These are phyloP conservation scores for Luffia ferchaultella DNA, from an alignment of 2,888 invertebrate genomes.

Conservation along the genomic window DNA sequence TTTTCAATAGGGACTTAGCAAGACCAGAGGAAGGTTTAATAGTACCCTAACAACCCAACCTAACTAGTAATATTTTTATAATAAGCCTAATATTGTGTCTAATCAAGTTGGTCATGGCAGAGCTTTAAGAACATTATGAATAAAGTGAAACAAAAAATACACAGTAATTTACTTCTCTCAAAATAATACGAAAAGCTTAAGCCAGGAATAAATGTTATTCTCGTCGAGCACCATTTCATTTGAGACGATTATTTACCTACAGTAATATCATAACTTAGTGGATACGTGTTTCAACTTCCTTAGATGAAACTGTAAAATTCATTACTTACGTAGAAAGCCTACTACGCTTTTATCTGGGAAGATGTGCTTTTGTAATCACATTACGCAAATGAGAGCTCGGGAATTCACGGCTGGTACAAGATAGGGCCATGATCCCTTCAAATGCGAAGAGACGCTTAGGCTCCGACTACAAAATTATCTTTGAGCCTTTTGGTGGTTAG, in stretches of 20 bases:
- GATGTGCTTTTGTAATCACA: slow-evolving; percentile 66
- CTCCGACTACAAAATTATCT: slow-evolving; percentile 36
- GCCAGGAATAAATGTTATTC: no score
- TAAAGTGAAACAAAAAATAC: no score
- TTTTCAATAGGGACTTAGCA: no score
- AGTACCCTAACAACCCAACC: no score
- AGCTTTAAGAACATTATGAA: no score
- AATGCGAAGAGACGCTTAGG: slow-evolving; percentile 42
- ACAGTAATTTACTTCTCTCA: no score
- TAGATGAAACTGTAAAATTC: slow-evolving; percentile 46
- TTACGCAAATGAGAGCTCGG: slow-evolving; percentile 60
- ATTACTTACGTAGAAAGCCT: slow-evolving; percentile 57
- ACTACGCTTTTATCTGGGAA: slow-evolving; percentile 53
- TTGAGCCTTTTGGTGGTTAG: slow-evolving; percentile 6
- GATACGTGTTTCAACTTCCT: slow-evolving; percentile 17
- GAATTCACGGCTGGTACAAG: slow-evolving; percentile 52
- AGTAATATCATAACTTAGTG: neutral
- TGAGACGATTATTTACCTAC: neutral
- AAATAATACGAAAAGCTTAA: no score
- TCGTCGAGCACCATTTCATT: no score
- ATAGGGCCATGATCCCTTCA: slow-evolving; percentile 55
- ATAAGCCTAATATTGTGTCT: no score
- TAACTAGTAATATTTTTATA: no score
- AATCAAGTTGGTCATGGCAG: no score
- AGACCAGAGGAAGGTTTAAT: no score